Conservation (phyloP, 1,140 invertebrate genomes). For the Colletes latitarsis region DNA sequence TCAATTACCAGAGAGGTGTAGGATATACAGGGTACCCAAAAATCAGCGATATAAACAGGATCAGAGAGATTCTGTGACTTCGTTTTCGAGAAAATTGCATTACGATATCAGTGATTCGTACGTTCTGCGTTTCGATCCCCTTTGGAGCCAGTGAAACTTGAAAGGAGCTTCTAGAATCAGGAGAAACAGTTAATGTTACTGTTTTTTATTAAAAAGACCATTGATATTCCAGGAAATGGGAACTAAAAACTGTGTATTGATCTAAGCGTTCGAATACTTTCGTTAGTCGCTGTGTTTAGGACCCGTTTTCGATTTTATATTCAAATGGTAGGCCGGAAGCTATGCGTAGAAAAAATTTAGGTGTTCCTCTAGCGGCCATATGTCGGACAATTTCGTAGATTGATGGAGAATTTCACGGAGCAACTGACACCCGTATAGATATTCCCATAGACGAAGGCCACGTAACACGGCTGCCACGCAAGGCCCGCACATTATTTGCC, state of each 20-base stretch:
- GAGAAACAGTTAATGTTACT: no score
- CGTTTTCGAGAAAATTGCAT: no score
- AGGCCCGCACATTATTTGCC: constrained; percentile 49
- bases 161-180: no score
- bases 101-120: no score
- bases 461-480: constrained; percentile 27
- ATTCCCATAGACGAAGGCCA: constrained; percentile 42
- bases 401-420: constrained; percentile 75
- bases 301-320: neutral
- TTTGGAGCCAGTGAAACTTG: no score
- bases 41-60: no score
- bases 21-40: neutral
- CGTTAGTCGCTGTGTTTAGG: neutral
- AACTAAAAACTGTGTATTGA: no score
- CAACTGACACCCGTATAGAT: constrained; percentile 75
- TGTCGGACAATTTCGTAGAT: constrained; percentile 74
- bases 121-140: no score
- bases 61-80: no score
- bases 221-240: no score
- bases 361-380: constrained; percentile 65
- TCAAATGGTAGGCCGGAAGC: constrained; percentile 41
- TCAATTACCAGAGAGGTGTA: neutral
- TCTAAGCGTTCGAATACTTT: no score
- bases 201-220: no score
- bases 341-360: constrained; percentile 5